Base-by-base conservation (phyloP, 2,113 vertebrate genomes). In the Scopus umbretta region DNA sequence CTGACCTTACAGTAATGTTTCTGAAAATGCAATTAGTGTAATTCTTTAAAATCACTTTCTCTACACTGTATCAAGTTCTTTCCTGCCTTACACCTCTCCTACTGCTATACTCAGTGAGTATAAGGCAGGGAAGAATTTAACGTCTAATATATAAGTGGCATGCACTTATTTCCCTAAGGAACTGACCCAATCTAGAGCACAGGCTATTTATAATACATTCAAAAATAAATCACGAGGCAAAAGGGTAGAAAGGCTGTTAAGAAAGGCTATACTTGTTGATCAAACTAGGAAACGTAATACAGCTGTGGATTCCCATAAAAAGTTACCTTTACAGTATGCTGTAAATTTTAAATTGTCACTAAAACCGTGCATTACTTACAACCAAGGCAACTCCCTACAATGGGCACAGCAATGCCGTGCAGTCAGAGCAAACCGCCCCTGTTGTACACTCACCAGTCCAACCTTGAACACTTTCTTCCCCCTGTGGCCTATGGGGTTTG, bases 351-450 rank as follows among this genome's bases (percentile, higher is more conserved):
- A 86, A 65, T 61, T 29, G 27, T 29, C 70, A 58, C 50, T 73
- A 66, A 72, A 86, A n/a, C 7, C 1, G 1, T 7, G 14, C 2
- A 7, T 56, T 49, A 11, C 34, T 47, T 66, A 56, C 43, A 72
- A 29, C 5, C 30, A 29, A 80, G 36, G 47, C 52, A 50, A 20
- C 20, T 66, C 38, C 26, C 21, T 0, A 0, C 20, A 14, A 25
- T 0, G n/a, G 18, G 32, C 43, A 65, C 38, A 62, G 71, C 29
- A 38, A 63, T 1, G n/a, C 26, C 0, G 1, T 34, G 3, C 0
- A 1, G 27, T 3, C 79, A 88, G 50, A 42, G 68, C 32, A 59
- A 27, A 78, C 5, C 7, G 2, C 34, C 30, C 13, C 50, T 16
- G 40, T 14, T 55, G 43, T 11, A 27, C 0, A 1, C 68, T 50